Evolutionary conservation across 2,797 vertebrate genomes (phyloP).

Genomic region (Sebastes jordani): DNA sequence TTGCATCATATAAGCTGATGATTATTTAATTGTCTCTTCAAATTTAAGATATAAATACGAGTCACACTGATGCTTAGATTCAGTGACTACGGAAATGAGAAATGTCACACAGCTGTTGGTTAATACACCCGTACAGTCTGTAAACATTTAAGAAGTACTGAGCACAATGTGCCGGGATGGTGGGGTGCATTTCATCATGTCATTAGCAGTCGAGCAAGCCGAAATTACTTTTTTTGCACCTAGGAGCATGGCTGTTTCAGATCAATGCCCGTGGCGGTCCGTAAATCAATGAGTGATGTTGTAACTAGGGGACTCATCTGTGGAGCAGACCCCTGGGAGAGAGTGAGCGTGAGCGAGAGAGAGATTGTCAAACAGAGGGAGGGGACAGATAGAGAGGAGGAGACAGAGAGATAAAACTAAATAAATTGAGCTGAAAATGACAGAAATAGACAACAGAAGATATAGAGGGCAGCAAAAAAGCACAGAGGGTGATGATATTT

Average conservation of each 20-base stretch:
- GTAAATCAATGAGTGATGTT: conserved; percentile 82
- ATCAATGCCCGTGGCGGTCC: conserved; percentile 79
- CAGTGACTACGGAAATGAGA: neutral
- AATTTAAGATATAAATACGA: neutral
- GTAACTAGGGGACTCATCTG: conserved; percentile 76
- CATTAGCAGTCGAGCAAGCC: conserved; percentile 73
- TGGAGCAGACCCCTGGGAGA: conserved; percentile 55
- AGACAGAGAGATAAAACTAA: conserved; percentile 13
- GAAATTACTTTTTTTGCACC: conserved; percentile 75
- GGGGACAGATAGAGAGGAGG: neutral
- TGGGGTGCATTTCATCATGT: conserved; percentile 67
- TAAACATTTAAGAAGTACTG: conserved; percentile 25
- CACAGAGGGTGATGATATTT: neutral
- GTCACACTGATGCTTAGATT: neutral
- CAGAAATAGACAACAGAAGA: neutral
- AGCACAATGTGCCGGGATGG: conserved; percentile 24
- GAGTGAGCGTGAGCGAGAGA: conserved; percentile 19
- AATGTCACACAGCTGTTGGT: conserved; percentile 1
- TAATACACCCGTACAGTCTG: conserved; percentile 12
- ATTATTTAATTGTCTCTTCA: neutral
- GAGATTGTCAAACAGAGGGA: conserved; percentile 26
- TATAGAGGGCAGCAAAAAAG: neutral
- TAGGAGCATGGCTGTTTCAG: conserved; percentile 73
- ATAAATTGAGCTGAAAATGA: conserved; percentile 26
- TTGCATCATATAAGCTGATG: neutral